A percentile compares a stretch with the other conserved stretches of the same genome.
Conservation (phyloP, 1,140 invertebrate species). For the Zaprionus vittiger region DNA sequence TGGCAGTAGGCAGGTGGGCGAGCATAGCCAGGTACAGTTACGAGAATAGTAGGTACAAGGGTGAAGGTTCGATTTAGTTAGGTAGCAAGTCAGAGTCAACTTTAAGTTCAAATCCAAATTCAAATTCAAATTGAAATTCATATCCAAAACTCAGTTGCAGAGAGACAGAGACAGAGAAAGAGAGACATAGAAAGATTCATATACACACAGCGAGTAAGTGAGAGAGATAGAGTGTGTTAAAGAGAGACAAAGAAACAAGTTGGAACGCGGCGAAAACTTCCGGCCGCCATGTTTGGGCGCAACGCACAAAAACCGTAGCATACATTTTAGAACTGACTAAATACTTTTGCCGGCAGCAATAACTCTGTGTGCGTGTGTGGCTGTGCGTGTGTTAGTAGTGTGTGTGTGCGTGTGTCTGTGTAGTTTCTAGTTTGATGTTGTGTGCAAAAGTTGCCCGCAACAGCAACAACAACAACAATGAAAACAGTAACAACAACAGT, state of each 20-base stretch:
- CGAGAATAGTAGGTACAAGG: conserved; percentile 13
- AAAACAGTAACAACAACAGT: conserved; percentile 62
- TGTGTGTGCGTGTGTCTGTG: conserved; percentile 9
- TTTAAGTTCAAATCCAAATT: conserved; percentile 55
- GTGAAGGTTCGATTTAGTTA: conserved; percentile 40
- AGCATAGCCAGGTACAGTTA: conserved; percentile 23
- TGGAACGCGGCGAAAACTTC: conserved; percentile 38
- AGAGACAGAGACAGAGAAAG: conserved; percentile 23
- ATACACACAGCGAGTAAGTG: conserved; percentile 18
- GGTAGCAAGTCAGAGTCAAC: conserved; percentile 63
- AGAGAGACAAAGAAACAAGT: conserved; percentile 19
- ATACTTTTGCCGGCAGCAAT: conserved; percentile 36
- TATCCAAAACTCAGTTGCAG: conserved; percentile 55
- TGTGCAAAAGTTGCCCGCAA: conserved; percentile 48
- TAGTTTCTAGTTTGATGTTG: conserved; percentile 25
- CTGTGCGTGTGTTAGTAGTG: conserved; percentile 20
- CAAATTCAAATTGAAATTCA: conserved; percentile 57
- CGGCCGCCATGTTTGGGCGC: conserved; percentile 29
- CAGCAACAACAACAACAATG: conserved; percentile 59
- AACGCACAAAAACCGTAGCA: conserved; percentile 55
- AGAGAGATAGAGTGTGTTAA: conserved; percentile 10
- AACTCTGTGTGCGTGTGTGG: conserved; percentile 6
- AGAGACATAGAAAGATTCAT: conserved; percentile 5
- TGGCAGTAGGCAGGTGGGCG: conserved; percentile 58
- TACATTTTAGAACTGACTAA: conserved; percentile 52